These are phyloP conservation scores for Eupelmus urozonus DNA, from an alignment of 2,888 invertebrate genomes.

Conservation along the genomic window DNA sequence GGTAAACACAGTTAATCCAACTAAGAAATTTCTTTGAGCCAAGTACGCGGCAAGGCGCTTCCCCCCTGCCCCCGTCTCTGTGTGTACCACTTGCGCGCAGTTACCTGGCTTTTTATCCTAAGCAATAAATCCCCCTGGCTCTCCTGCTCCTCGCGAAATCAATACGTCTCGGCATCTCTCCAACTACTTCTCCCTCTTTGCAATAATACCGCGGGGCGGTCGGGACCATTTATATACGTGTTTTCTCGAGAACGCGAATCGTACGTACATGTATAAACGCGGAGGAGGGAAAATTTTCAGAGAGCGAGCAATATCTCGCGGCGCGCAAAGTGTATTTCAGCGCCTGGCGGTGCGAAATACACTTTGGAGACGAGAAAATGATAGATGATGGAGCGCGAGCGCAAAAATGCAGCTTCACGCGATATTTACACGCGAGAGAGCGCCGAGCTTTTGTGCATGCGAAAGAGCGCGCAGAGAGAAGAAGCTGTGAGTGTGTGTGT, in stretches of 20 bases:
- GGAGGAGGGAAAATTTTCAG: not conserved
- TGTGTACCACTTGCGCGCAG: not conserved
- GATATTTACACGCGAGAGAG: not conserved
- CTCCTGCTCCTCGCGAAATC: slow-evolving; percentile 47
- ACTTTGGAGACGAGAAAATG: not conserved
- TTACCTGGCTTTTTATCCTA: slow-evolving; percentile 48
- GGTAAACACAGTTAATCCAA: slow-evolving; percentile 55
- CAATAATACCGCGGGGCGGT: slow-evolving; percentile 25
- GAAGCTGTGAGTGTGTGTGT: not conserved
- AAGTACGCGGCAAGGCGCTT: slow-evolving; percentile 8
- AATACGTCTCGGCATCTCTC: slow-evolving; percentile 53
- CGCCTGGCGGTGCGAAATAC: not conserved
- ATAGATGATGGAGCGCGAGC: not conserved
- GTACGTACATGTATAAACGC: not conserved
- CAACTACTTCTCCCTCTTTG: not conserved
- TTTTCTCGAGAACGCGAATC: not conserved
- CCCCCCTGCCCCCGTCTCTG: not conserved
- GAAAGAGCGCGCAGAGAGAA: not conserved
- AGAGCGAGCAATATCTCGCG: not conserved
- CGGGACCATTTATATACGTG: slow-evolving; percentile 22
- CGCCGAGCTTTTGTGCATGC: not conserved
- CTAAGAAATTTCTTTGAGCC: slow-evolving; percentile 56
- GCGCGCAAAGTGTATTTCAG: not conserved
- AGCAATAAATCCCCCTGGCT: slow-evolving; percentile 53
- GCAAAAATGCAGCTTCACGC: not conserved